Evolutionary conservation across 2,113 vertebrate genomes (phyloP).

Genomic region (Sinocyclocheilus maitianheensis): DNA sequence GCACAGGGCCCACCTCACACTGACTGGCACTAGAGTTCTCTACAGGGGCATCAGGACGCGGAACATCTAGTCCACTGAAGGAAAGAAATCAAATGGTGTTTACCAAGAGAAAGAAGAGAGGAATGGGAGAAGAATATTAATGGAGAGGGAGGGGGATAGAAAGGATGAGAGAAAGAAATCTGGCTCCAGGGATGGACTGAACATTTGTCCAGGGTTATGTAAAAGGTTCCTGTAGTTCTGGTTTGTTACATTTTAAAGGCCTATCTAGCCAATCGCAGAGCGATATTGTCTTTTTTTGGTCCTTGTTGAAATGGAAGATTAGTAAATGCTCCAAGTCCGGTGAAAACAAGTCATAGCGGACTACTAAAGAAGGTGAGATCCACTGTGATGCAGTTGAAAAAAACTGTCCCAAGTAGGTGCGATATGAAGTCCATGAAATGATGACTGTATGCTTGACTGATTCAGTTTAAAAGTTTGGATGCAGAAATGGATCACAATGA

Average conservation of each 20-base stretch:
- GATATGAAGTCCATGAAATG: conserved; percentile 10
- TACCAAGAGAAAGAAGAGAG: conserved; percentile 61
- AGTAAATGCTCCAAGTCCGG: neutral
- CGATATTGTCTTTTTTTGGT: neutral
- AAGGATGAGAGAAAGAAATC: conserved; percentile 17
- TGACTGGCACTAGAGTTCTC: conserved; percentile 82
- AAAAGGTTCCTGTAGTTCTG: neutral
- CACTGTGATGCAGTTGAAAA: neutral
- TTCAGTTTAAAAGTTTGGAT: neutral
- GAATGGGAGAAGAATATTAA: neutral
- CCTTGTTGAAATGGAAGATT: neutral
- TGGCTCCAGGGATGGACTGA: neutral
- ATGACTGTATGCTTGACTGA: neutral
- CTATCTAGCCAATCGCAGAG: neutral
- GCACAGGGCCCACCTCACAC: conserved; percentile 86
- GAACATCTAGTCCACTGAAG: conserved; percentile 88
- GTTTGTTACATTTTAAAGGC: neutral
- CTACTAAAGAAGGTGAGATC: neutral
- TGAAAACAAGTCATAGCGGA: neutral
- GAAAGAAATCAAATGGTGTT: conserved; percentile 82
- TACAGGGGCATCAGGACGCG: conserved; percentile 84
- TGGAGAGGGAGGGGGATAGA: conserved; percentile 30
- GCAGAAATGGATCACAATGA: neutral
- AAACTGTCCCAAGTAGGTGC: neutral
- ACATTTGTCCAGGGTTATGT: neutral